Evolutionary conservation across 2,113 vertebrate genomes (phyloP).

Genomic region (Notiomystis cincta): DNA sequence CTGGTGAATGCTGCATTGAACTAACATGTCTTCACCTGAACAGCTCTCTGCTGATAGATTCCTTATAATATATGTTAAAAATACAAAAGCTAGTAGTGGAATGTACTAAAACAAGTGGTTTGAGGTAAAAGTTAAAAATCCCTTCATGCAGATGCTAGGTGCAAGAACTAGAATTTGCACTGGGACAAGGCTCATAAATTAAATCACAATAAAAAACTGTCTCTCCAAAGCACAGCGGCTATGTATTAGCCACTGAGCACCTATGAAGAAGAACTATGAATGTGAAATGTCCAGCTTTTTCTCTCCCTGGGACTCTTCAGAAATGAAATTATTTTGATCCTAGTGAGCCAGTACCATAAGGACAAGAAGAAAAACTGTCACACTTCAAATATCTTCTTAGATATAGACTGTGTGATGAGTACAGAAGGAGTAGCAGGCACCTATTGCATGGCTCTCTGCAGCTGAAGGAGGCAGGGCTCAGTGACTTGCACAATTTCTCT

Average conservation of each 20-base stretch:
- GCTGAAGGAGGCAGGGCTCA: not conserved
- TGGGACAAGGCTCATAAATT: not conserved
- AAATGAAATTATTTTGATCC: not conserved
- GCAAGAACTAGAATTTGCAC: not conserved
- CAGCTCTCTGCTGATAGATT: not conserved
- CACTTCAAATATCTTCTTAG: not conserved
- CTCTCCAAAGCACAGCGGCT: not conserved
- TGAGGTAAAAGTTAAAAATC: not conserved
- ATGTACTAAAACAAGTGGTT: not conserved
- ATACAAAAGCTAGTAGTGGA: not conserved
- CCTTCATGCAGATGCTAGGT: not conserved
- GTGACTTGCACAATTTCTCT: conserved; percentile 3
- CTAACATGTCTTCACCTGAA: not conserved
- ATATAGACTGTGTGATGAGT: not conserved
- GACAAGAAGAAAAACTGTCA: not conserved
- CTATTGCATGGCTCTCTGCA: not conserved
- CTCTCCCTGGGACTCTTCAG: not conserved
- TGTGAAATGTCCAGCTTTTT: not conserved
- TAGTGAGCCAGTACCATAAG: not conserved
- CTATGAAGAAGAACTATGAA: not conserved
- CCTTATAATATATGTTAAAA: not conserved
- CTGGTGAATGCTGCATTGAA: not conserved
- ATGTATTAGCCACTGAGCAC: not conserved
- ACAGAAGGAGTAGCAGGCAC: not conserved
- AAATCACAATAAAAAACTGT: not conserved